phyloP scores from a whole-genome alignment of 2,113 vertebrate genomes.

The Dicrurus megarhynchus region DNA sequence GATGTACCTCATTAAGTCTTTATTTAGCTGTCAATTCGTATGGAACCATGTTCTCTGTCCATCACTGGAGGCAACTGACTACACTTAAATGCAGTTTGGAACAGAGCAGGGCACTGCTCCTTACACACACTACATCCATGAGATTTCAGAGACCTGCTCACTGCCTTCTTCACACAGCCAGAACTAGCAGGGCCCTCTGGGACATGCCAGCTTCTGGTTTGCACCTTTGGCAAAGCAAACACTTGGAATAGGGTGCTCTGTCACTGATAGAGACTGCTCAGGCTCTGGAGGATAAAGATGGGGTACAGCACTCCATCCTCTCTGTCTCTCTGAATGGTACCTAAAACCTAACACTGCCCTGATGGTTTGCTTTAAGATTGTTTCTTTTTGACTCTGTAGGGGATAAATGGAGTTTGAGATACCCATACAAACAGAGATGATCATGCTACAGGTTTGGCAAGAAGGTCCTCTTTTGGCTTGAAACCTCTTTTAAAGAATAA shows the following conservation, averaged over 20 bases:
- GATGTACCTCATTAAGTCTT: neutral
- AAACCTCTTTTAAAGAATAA: neutral
- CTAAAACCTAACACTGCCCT: neutral
- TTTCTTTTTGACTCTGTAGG: neutral
- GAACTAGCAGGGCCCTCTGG: neutral
- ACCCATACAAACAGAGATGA: neutral
- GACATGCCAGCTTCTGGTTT: neutral
- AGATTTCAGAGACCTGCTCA: neutral
- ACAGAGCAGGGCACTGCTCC: neutral
- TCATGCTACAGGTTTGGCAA: neutral
- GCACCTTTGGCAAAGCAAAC: neutral
- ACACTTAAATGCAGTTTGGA: neutral
- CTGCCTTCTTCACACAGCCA: neutral
- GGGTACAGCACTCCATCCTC: neutral
- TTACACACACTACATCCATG: accelerated
- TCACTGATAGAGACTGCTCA: neutral
- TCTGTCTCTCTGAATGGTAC: neutral
- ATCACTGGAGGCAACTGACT: neutral
- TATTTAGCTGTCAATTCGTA: neutral
- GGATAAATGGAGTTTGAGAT: neutral
- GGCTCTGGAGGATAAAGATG: neutral
- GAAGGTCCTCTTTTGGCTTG: neutral
- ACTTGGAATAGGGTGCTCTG: neutral
- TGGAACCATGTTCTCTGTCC: neutral
- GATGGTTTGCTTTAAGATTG: neutral